phyloP scores from a whole-genome alignment of 2,113 vertebrate species.

The Dromas ardeola region DNA sequence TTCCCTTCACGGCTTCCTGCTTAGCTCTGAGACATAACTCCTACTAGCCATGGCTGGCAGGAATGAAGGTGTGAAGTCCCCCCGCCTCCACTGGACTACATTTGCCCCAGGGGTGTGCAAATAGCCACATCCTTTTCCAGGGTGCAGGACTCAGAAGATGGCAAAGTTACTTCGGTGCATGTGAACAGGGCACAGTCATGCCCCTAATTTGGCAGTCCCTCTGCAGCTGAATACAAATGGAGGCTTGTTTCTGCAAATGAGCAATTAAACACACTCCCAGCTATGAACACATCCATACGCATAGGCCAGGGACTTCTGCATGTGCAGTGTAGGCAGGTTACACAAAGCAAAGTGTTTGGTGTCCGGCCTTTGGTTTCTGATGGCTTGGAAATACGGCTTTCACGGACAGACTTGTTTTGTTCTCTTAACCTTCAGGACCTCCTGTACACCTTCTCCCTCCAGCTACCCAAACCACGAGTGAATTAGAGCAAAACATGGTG shows the following conservation, averaged over 20 bases:
- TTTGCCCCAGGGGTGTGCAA: background rate
- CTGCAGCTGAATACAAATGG: background rate
- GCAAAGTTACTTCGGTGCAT: background rate
- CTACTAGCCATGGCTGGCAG: background rate
- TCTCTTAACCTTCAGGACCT: background rate
- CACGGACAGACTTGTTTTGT: background rate
- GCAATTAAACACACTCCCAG: background rate
- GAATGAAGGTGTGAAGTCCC: background rate
- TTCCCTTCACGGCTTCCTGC: background rate
- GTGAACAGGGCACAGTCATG: fast-evolving
- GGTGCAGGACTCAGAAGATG: no score
- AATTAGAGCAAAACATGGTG: background rate
- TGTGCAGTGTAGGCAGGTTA: background rate
- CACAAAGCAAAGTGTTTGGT: background rate
- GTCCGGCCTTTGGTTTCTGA: background rate
- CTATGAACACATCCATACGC: background rate
- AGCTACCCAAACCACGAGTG: background rate
- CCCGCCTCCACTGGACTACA: background rate
- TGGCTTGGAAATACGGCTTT: background rate
- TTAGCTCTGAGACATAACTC: background rate
- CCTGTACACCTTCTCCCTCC: background rate
- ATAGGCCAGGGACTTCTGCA: background rate
- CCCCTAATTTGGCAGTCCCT: background rate
- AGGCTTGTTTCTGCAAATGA: background rate
- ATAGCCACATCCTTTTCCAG: background rate